Base-by-base conservation (phyloP, 2,888 invertebrate genomes). In the Plebejus argus region DNA sequence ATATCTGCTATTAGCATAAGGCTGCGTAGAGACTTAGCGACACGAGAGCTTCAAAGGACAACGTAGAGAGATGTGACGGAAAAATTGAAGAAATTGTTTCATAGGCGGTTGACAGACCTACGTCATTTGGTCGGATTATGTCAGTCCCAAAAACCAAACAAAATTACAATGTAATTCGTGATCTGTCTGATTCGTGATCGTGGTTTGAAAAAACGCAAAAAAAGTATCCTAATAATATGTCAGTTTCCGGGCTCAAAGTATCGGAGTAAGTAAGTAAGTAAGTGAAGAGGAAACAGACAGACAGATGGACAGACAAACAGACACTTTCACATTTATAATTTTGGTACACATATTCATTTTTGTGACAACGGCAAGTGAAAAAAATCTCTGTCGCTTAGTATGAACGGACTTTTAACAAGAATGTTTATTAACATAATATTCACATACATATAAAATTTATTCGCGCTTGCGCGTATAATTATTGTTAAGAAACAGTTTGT, bases 391-490 rank as follows among this genome's bases (percentile, higher is more conserved):
- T 20, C 15, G 15, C 15, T 15, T 15, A 33, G 66, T 66, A 23
- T 33, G 66, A 28, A 33, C 66, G 28, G 6, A 33, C 66, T 28
- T 66, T 66, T 66, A 66, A 0, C 28, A 18, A 15, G 33, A 66
- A 28, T 66, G 66, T 66, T 66, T 33, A 66, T 66, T 28, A 66
- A 28, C 66, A 66, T 66, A 66, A 66, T 66, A 66, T 66, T 66
- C 66, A 66, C 66, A 66, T 66, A 66, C 66, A 33, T 33, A 28
- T 66, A 66, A 66, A 66, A 66, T 66, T 28, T 33, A 66, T 66
- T 66, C 66, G 66, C 66, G 66, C 66, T 28, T 66, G 15, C 15
- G 6, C 6, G 7, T 33, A 66, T 33, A 66, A 66, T 61, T 20
- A 66, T 61, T 20, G 61, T 23, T 23, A 66, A 66, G 12, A 66